Evolutionary conservation across 2,797 vertebrate species (phyloP).

Genomic region (Sebastes ruberrimus): DNA sequence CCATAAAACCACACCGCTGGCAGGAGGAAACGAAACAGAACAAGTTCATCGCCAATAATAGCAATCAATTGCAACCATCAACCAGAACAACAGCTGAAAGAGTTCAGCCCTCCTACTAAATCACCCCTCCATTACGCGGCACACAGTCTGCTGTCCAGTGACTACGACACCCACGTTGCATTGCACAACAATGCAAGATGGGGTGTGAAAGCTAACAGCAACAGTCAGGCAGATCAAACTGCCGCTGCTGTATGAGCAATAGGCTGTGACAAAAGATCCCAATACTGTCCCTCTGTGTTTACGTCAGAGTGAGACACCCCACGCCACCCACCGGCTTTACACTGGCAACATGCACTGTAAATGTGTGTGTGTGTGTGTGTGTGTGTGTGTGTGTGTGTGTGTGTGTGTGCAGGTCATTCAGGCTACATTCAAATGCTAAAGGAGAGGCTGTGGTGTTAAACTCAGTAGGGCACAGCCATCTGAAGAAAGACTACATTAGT

Average conservation of each 20-base stretch:
- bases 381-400: not conserved
- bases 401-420: not conserved
- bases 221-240: conserved; percentile 33
- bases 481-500: conserved; percentile 29
- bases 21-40: not conserved
- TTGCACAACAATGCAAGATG: conserved; percentile 64
- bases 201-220: conserved; percentile 62
- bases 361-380: not conserved
- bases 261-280: conserved; percentile 33
- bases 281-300: conserved; percentile 23
- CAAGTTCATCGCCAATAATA: not conserved
- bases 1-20: not conserved
- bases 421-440: not conserved
- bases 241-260: conserved; percentile 51
- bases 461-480: not conserved
- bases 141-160: conserved; percentile 35
- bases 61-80: not conserved
- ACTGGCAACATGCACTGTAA: not conserved
- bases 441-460: conserved; percentile 3
- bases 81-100: not conserved
- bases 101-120: not conserved
- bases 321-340: conserved; percentile 11
- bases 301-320: conserved; percentile 36
- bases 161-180: conserved; percentile 65
- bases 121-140: not conserved